These are phyloP conservation scores for Drosophila tripunctata DNA, from an alignment of 2,888 invertebrate species.

Conservation along the genomic window DNA sequence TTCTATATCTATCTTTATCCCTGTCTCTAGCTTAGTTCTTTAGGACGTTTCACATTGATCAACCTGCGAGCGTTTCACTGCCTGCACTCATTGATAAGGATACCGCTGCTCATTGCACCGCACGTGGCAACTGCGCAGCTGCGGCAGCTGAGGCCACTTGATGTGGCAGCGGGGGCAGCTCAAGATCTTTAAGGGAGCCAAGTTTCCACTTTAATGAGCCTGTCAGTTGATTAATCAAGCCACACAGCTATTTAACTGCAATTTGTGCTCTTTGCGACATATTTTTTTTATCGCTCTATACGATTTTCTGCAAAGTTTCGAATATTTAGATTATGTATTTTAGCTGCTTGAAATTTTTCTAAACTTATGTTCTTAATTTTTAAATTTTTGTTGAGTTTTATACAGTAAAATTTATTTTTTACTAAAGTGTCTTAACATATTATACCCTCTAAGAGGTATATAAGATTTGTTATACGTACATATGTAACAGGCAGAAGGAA, in stretches of 20 bases:
- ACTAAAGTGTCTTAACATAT: too few species aligned
- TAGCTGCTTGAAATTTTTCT: too few species aligned
- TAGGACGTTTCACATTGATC: constrained; percentile 6
- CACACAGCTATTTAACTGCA: not conserved
- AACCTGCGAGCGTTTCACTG: constrained; percentile 15
- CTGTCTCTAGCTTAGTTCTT: not conserved
- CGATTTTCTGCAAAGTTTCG: too few species aligned
- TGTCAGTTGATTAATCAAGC: constrained; percentile 16
- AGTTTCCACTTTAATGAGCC: constrained; percentile 2
- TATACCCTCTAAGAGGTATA: too few species aligned
- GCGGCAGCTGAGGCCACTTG: constrained; percentile 14
- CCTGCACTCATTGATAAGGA: constrained; percentile 10
- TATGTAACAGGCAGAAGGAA: too few species aligned
- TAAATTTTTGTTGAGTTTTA: too few species aligned
- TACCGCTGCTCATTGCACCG: constrained; percentile 1
- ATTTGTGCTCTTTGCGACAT: too few species aligned
- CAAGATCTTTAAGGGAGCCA: not conserved
- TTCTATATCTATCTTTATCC: not conserved
- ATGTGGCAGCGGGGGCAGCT: not conserved
- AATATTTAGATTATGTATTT: too few species aligned
- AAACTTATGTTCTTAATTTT: too few species aligned
- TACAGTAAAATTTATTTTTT: too few species aligned
- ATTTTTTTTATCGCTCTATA: not conserved
- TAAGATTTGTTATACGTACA: too few species aligned
- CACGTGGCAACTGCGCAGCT: constrained; percentile 19